Conservation (phyloP, 2,797 vertebrate species). For the Dermochelys coriacea region DNA sequence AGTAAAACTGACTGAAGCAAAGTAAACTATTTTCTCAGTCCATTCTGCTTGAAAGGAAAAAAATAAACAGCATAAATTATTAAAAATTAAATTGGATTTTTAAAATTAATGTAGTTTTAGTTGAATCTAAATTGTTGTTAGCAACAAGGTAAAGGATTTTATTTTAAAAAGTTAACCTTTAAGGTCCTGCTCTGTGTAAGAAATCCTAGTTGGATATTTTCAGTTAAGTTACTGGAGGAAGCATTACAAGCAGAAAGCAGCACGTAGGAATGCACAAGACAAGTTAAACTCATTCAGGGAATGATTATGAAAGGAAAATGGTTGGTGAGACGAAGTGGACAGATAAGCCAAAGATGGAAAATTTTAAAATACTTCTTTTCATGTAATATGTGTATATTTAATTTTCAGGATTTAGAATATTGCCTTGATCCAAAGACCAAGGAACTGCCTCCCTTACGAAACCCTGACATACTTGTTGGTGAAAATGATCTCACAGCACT, state of each 20-base stretch:
- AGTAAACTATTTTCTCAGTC: not conserved
- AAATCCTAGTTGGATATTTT: not conserved
- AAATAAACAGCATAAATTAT: not conserved
- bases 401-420: constrained; percentile 89
- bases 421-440: constrained; percentile 91
- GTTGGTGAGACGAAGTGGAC: not conserved
- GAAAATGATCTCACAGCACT: constrained; percentile 99
- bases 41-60: not conserved
- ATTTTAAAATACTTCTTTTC: not conserved
- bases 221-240: accelerated
- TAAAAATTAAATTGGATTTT: not conserved
- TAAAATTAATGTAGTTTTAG: accelerated
- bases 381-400: not conserved
- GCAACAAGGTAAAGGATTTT: not conserved
- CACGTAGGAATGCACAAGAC: not conserved
- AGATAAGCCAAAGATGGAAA: not conserved
- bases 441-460: constrained; percentile 94
- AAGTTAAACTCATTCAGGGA: not conserved
- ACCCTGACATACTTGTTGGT: constrained; percentile 98
- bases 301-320: not conserved
- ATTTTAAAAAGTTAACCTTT: not conserved
- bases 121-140: not conserved
- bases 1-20: not conserved
- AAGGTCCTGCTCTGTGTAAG: not conserved
- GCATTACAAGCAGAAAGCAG: not conserved